Percentiles rank a stretch among this genome's conserved stretches.
Conservation (phyloP, 2,888 invertebrate genomes). For the Piscicola geometra region DNA sequence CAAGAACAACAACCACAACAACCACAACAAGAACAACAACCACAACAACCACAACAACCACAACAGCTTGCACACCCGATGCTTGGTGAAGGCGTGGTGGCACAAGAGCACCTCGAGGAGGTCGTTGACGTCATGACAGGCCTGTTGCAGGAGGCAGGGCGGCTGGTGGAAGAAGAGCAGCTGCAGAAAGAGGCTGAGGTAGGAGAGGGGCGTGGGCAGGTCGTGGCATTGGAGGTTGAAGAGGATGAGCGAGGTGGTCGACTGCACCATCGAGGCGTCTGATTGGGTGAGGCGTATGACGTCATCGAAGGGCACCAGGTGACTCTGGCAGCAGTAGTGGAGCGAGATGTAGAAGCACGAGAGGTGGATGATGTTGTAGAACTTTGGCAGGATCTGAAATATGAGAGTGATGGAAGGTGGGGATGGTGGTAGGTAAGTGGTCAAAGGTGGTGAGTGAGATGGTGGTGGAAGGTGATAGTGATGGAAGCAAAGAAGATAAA, state of each 20-base stretch:
- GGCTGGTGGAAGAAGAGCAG: not conserved
- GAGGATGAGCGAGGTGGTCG: constrained; percentile 21
- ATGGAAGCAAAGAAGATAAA: not conserved
- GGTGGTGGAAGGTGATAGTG: not conserved
- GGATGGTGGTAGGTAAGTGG: not conserved
- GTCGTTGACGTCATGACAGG: not conserved
- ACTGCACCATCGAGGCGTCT: not conserved
- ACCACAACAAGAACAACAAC: not conserved
- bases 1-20: not conserved
- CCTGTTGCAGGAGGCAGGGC: not conserved
- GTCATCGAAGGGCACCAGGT: constrained; percentile 26
- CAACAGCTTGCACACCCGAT: constrained; percentile 4
- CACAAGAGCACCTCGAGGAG: not conserved
- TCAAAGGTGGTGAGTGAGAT: not conserved
- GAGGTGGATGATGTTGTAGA: constrained; percentile 24
- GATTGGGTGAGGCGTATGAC: constrained; percentile 6
- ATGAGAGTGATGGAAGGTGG: no score
- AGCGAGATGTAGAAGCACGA: constrained; percentile 24
- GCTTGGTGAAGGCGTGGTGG: constrained; percentile 4
- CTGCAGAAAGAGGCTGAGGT: constrained; percentile 18
- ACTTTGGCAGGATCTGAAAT: constrained; percentile 10
- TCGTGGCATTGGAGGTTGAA: constrained; percentile 11
- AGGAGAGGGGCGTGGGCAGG: constrained; percentile 14
- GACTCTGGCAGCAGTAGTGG: constrained; percentile 5
- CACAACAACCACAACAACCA: no score